phyloP scores from a whole-genome alignment of 2,888 invertebrate genomes.

The Leptinotarsa tumamoca region DNA sequence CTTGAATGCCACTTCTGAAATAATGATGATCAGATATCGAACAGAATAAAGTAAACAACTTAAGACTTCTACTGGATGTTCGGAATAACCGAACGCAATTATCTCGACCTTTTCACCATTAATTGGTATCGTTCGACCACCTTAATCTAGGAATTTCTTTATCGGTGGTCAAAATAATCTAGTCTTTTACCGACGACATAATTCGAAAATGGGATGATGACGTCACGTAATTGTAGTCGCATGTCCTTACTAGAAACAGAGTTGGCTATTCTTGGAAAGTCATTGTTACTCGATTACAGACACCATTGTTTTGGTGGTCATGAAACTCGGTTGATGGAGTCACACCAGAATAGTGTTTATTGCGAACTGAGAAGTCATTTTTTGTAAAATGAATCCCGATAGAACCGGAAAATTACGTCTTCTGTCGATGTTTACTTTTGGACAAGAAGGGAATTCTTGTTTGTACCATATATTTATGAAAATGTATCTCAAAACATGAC shows the following conservation, averaged over 20 bases:
- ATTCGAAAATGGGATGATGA: slow-evolving; percentile 38
- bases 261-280: slow-evolving; percentile 38
- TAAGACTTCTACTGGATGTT: background rate
- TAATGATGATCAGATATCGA: slow-evolving; percentile 10
- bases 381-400: too few relatives aligned
- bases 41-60: slow-evolving; percentile 7
- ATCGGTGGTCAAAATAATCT: slow-evolving; percentile 12
- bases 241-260: slow-evolving; percentile 41
- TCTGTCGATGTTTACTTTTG: too few relatives aligned
- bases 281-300: slow-evolving; percentile 35
- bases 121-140: slow-evolving; percentile 16
- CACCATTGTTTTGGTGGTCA: slow-evolving; percentile 33
- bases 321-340: slow-evolving; percentile 25
- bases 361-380: background rate
- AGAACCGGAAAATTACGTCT: too few relatives aligned
- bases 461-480: too few relatives aligned
- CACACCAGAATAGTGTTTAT: background rate
- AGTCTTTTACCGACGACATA: background rate
- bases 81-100: slow-evolving; percentile 11
- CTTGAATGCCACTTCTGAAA: slow-evolving; percentile 10
- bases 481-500: too few relatives aligned
- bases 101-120: background rate
- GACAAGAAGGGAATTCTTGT: too few relatives aligned
- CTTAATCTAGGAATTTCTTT: slow-evolving; percentile 19
- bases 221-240: slow-evolving; percentile 43